Evolutionary conservation across 2,113 vertebrate species (phyloP).

Genomic region (Orientallactaga bullata): DNA sequence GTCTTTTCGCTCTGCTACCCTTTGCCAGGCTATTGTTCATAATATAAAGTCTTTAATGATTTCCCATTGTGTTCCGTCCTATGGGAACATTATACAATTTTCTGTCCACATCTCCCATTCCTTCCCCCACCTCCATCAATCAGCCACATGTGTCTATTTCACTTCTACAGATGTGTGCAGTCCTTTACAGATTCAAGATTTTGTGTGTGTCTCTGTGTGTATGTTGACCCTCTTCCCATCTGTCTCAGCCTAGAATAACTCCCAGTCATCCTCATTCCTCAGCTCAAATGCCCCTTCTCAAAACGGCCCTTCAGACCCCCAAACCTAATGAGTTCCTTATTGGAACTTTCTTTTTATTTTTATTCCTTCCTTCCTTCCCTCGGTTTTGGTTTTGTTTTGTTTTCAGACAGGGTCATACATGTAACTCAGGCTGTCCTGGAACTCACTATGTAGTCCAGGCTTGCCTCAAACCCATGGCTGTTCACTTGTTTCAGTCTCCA

Average conservation of each 20-base stretch:
- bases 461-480: background rate
- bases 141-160: background rate
- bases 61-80: background rate
- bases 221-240: background rate
- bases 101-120: background rate
- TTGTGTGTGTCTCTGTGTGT: background rate
- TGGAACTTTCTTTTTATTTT: background rate
- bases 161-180: background rate
- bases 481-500: background rate
- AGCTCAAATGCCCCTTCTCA: background rate
- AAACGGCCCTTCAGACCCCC: too few species aligned
- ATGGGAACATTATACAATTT: background rate
- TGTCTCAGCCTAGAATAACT: background rate
- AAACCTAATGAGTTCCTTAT: background rate
- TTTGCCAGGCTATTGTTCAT: background rate
- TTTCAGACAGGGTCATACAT: background rate
- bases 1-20: background rate
- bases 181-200: slow-evolving; percentile 13
- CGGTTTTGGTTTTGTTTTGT: background rate
- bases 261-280: background rate
- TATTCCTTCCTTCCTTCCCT: background rate
- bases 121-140: background rate
- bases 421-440: background rate
- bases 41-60: background rate
- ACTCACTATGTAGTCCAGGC: background rate